phyloP scores from a whole-genome alignment of 1,140 invertebrate species.

The Panagrolaimus sp. region DNA sequence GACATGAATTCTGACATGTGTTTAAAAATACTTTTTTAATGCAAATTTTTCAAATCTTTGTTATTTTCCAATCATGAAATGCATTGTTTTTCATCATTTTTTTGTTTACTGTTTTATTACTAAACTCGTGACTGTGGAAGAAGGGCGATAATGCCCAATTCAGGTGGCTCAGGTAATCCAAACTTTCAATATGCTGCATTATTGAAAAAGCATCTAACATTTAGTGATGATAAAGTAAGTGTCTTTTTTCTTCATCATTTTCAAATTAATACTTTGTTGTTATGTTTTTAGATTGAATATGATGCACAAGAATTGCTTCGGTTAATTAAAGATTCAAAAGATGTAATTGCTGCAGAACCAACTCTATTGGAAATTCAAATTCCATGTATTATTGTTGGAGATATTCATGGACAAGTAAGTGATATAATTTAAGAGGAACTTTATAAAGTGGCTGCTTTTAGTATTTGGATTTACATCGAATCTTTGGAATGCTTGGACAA shows the following conservation, averaged over 20 bases:
- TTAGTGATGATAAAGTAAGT: constrained; percentile 1
- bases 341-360: constrained; percentile 18
- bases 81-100: too few species aligned
- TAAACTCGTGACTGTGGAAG: too few species aligned
- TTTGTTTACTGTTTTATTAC: too few species aligned
- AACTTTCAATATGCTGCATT: neutral
- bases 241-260: neutral
- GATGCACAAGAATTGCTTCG: neutral
- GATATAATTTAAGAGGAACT: neutral
- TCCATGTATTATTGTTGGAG: constrained; percentile 22
- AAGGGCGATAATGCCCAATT: too few species aligned
- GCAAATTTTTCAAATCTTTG: too few species aligned
- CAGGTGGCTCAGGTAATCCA: too few species aligned
- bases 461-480: constrained; percentile 7
- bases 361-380: constrained; percentile 21
- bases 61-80: too few species aligned
- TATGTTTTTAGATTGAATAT: neutral
- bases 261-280: neutral
- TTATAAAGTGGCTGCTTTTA: too few species aligned
- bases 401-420: constrained; percentile 23
- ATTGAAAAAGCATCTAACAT: constrained; percentile 5
- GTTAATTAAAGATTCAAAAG: constrained; percentile 16
- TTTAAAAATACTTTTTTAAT: too few species aligned
- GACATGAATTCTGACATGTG: too few species aligned
- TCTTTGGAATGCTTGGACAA: constrained; percentile 6